These are phyloP conservation scores for Tetraodon nigroviridis DNA, from an alignment of 2,113 vertebrate species.

Conservation along the genomic window DNA sequence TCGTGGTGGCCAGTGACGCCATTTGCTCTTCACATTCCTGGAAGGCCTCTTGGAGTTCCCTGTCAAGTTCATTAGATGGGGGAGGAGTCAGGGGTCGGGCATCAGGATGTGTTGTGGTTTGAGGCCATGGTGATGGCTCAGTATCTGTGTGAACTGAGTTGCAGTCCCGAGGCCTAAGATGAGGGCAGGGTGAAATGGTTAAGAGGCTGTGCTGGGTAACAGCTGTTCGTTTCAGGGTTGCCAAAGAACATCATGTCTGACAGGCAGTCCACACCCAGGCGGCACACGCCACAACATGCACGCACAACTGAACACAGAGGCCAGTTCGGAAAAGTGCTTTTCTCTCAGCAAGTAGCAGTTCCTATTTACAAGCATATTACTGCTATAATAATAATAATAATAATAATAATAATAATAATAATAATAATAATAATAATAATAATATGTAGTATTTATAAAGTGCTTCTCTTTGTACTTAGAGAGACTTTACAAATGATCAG, in stretches of 20 bases:
- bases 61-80: constrained; percentile 52
- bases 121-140: constrained; percentile 19
- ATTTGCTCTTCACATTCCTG: constrained; percentile 76
- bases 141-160: constrained; percentile 54
- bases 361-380: constrained; percentile 7
- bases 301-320: constrained; percentile 25
- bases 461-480: too few relatives aligned
- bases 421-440: neutral
- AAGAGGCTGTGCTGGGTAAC: constrained; percentile 44
- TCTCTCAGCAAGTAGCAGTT: constrained; percentile 3
- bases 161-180: constrained; percentile 55
- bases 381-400: neutral
- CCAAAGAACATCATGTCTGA: constrained; percentile 29
- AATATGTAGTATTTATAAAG: neutral
- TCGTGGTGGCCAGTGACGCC: constrained; percentile 52
- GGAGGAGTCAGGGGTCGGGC: constrained; percentile 26
- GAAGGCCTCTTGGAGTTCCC: constrained; percentile 72
- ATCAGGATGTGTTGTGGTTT: constrained; percentile 31
- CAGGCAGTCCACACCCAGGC: constrained; percentile 50
- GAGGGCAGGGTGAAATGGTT: constrained; percentile 63
- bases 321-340: constrained; percentile 9
- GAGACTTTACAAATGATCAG: too few relatives aligned
- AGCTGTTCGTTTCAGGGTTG: constrained; percentile 63
- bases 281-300: constrained; percentile 31
- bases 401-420: neutral